These are phyloP conservation scores for Cassiopea xamachana DNA, from an alignment of 30 jellyfish, hydroid and myxozoan genomes.

Conservation along the genomic window DNA sequence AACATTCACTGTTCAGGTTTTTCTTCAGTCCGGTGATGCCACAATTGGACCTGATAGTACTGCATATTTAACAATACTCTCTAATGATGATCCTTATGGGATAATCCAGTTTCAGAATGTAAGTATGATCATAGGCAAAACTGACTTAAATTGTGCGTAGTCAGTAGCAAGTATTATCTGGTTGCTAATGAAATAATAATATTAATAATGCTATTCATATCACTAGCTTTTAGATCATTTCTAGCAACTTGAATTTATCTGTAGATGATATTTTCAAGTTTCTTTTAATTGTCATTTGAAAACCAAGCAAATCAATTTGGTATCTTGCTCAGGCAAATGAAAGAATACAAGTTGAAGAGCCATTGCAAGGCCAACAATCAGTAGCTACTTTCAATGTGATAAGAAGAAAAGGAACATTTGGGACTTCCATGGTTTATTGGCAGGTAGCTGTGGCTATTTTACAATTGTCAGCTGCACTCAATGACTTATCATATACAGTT, in stretches of 20 bases:
- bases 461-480: neutral
- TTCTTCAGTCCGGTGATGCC: slow-evolving; percentile 39
- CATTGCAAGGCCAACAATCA: slow-evolving; percentile 48
- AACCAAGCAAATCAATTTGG: neutral
- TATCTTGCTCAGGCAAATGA: slow-evolving; percentile 27
- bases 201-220: no score
- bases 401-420: slow-evolving; percentile 87
- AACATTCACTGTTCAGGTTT: slow-evolving; percentile 69
- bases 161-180: no score
- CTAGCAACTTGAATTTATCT: no score
- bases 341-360: slow-evolving; percentile 51
- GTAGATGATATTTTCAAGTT: no score
- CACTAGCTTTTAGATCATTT: no score
- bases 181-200: no score
- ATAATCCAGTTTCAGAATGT: slow-evolving; percentile 72
- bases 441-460: slow-evolving; percentile 53
- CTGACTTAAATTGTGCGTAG: neutral
- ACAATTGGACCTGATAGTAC: slow-evolving; percentile 38
- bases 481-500: neutral
- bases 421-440: slow-evolving; percentile 64
- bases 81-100: slow-evolving; percentile 97
- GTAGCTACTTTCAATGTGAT: slow-evolving; percentile 36
- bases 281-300: neutral
- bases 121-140: neutral
- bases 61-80: slow-evolving; percentile 72